phyloP scores from a whole-genome alignment of 2,888 invertebrate genomes.

The Oxycera nigricornis region DNA sequence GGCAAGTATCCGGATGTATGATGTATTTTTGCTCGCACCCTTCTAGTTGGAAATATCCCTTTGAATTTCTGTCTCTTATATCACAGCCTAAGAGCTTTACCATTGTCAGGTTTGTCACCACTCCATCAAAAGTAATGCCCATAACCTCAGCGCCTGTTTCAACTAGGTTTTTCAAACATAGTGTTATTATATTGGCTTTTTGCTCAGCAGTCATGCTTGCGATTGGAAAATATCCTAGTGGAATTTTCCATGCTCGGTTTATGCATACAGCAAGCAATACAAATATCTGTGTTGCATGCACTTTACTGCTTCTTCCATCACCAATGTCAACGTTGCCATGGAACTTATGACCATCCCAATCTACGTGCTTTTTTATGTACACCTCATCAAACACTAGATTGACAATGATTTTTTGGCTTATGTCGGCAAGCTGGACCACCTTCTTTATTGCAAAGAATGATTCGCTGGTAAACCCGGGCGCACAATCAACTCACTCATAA shows the following conservation, averaged over 20 bases:
- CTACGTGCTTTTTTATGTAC: slow-evolving; percentile 20
- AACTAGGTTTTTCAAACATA: background rate
- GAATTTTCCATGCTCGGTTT: slow-evolving; percentile 32
- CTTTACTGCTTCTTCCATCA: background rate
- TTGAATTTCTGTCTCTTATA: background rate
- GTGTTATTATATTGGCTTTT: background rate
- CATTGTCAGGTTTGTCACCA: background rate
- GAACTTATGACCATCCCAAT: slow-evolving; percentile 8
- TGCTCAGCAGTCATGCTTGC: slow-evolving; percentile 1
- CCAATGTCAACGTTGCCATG: slow-evolving; percentile 20
- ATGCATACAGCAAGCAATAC: slow-evolving; percentile 30
- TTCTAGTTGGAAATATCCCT: background rate
- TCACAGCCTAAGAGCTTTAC: slow-evolving; percentile 8
- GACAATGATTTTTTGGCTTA: slow-evolving; percentile 13
- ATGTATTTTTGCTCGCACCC: background rate
- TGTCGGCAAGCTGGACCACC: background rate
- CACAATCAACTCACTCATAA: slow-evolving; percentile 19
- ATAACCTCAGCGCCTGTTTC: slow-evolving; percentile 5
- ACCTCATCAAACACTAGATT: slow-evolving; percentile 32
- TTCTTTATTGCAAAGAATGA: slow-evolving; percentile 12
- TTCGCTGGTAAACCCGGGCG: slow-evolving; percentile 27
- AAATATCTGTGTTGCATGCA: slow-evolving; percentile 8
- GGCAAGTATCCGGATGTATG: background rate
- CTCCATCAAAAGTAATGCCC: slow-evolving; percentile 26
- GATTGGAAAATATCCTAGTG: slow-evolving; percentile 23